Evolutionary conservation across 2,888 invertebrate genomes (phyloP), one percentile per base, ranked within the genome.

Genomic region (Julus scandinavius): DNA sequence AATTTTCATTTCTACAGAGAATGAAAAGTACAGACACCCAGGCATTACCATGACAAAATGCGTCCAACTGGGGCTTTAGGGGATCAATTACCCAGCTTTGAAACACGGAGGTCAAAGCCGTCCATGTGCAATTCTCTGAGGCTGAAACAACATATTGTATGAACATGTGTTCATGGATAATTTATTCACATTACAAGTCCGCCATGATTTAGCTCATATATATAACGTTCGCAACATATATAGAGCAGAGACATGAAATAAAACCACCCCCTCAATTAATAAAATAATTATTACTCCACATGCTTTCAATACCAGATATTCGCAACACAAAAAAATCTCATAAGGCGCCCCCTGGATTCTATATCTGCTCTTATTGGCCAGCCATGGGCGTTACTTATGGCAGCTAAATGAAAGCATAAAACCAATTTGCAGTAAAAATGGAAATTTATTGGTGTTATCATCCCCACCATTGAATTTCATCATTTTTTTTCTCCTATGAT

Each of bases 381-480:
- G 63, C 63, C 63, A 29, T 20, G 20, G 63, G 63, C 63, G 63
- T 72, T 72, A 20, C 63, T 45, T 7, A 72, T 72, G 20, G 63
- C 63, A 29, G 20, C 20, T 29, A 72, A 58, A n/a, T 20, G 20
- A 13, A 80, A 38, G 38, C 38, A 38, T 29, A 80, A 80, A 80
- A 80, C 9, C 38, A 20, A 72, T 72, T 72, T 80, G 80, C 80
- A 80, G 80, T 80, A 80, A 80, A 80, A 80, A 38, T 13, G 3
- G 80, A 13, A 80, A 80, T 80, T 80, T 80, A 80, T 80, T 20
- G 80, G 80, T 80, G 80, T 29, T 38, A 80, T 80, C 80, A 80
- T 80, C 38, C 38, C 38, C 20, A 11, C 29, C 80, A 38, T 38
- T 80, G 80, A 80, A 80, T 80, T 38, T 29, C 80, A 29, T 72